Evolutionary conservation across 1,140 invertebrate genomes (phyloP).

Genomic region (Thalassaphorura encarpata): DNA sequence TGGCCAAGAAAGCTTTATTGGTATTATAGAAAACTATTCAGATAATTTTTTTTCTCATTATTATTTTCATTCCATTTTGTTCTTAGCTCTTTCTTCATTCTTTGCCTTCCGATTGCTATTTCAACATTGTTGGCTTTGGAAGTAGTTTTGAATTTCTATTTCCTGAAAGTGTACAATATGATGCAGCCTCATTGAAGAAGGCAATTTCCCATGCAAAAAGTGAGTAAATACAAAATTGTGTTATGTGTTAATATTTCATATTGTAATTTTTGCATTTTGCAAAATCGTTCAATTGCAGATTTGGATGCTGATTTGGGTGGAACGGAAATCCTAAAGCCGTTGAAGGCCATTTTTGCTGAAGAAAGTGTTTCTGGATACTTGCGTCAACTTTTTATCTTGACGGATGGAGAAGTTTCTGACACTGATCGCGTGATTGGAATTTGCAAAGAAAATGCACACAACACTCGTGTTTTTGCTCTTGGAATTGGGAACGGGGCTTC

Average conservation of each 20-base stretch:
- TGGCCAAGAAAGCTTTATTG: no score
- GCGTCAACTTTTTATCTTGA: conserved; percentile 37
- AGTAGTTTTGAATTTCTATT: conserved; percentile 7
- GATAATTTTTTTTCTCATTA: neutral
- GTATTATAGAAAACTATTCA: no score
- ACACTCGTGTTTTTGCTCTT: conserved; percentile 35
- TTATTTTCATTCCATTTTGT: neutral
- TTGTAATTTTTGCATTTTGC: no score
- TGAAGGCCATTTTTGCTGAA: conserved; percentile 34
- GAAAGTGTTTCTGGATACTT: conserved; percentile 32
- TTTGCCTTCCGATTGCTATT: conserved; percentile 10
- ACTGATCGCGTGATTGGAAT: conserved; percentile 33
- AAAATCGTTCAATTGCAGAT: neutral
- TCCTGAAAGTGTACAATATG: conserved; percentile 12
- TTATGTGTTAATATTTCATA: no score
- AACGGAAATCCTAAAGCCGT: conserved; percentile 37
- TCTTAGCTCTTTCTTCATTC: conserved; percentile 24
- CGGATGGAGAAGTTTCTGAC: conserved; percentile 38
- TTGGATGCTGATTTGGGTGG: conserved; percentile 36
- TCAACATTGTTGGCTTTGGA: conserved; percentile 21
- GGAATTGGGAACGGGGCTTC: conserved; percentile 37
- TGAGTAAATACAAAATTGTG: no score
- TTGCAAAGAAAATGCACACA: conserved; percentile 31
- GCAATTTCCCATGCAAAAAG: no score
- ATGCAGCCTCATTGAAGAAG: neutral